Percentiles rank a stretch among this genome's conserved stretches.
Evolutionary conservation across 2,888 invertebrate species (phyloP).

Genomic region (Dolomedes plantarius): DNA sequence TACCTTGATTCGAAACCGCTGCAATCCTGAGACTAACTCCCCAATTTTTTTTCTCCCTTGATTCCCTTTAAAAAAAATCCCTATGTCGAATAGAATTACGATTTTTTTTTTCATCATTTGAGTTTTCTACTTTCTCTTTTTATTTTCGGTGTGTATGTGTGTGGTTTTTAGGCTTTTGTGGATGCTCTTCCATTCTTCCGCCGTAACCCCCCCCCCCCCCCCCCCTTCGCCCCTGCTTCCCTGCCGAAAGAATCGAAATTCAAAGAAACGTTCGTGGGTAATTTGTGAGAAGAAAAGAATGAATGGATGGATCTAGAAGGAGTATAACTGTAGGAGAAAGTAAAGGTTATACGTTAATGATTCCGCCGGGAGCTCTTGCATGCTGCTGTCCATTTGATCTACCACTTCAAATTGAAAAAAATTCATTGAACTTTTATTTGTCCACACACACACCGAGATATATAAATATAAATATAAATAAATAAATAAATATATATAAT

Average conservation of each 20-base stretch:
- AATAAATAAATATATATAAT: too few species aligned
- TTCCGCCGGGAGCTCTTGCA: background rate
- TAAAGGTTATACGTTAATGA: background rate
- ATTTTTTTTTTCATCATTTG: background rate
- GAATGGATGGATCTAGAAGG: background rate
- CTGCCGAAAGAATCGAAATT: conserved; percentile 3
- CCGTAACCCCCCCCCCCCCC: background rate
- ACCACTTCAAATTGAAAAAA: too few species aligned
- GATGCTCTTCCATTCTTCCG: background rate
- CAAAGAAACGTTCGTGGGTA: conserved; percentile 4
- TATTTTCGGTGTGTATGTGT: background rate
- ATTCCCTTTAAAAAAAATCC: background rate
- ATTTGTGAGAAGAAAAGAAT: background rate
- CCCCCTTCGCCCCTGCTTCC: background rate
- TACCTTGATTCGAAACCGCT: background rate
- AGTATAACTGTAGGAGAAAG: background rate
- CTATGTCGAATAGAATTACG: background rate
- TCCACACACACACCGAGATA: too few species aligned
- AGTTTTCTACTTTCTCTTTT: background rate
- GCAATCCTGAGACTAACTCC: background rate
- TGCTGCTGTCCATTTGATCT: too few species aligned
- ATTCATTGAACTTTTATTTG: too few species aligned
- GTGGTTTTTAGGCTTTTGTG: background rate
- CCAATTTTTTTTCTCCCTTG: background rate
- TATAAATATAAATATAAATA: too few species aligned